phyloP scores from a whole-genome alignment of 2,113 vertebrate species.

The Petrocephalus microphthalmus region DNA sequence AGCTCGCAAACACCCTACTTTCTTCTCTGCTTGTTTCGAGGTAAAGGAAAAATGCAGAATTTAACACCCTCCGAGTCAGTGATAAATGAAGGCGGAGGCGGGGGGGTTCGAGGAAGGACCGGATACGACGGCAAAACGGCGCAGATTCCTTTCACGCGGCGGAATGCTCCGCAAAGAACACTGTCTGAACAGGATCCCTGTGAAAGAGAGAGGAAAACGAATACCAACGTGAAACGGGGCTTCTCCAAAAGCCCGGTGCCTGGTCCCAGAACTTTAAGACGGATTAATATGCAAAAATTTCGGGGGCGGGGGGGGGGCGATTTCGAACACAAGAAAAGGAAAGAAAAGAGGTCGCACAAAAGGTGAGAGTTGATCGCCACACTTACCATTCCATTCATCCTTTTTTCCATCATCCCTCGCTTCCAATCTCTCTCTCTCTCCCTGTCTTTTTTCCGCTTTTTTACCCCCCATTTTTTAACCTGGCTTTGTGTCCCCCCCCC shows the following conservation, averaged over 20 bases:
- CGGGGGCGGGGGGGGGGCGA: too few species aligned
- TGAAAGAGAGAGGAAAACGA: background rate
- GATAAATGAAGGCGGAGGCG: constrained; percentile 28
- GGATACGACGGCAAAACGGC: constrained; percentile 27
- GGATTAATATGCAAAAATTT: constrained; percentile 33
- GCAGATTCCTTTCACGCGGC: constrained; percentile 22
- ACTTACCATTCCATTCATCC: constrained; percentile 38
- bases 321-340: constrained; percentile 6
- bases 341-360: constrained; percentile 42
- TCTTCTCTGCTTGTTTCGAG: constrained; percentile 29
- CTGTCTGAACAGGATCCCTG: constrained; percentile 16
- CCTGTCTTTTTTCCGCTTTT: constrained; percentile 30
- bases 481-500: constrained; percentile 35
- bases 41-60: background rate
- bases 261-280: constrained; percentile 23
- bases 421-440: constrained; percentile 5
- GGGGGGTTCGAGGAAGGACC: constrained; percentile 28
- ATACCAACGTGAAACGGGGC: background rate
- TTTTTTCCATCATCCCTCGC: constrained; percentile 9
- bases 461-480: constrained; percentile 22
- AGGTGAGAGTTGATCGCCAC: constrained; percentile 49
- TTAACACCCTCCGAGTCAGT: background rate
- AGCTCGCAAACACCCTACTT: constrained; percentile 26
- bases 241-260: constrained; percentile 15
- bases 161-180: constrained; percentile 8